Percentiles rank a stretch among this genome's conserved stretches.
phyloP scores from a whole-genome alignment of 2,888 invertebrate genomes.

The Zaprionus obscuricornis region DNA sequence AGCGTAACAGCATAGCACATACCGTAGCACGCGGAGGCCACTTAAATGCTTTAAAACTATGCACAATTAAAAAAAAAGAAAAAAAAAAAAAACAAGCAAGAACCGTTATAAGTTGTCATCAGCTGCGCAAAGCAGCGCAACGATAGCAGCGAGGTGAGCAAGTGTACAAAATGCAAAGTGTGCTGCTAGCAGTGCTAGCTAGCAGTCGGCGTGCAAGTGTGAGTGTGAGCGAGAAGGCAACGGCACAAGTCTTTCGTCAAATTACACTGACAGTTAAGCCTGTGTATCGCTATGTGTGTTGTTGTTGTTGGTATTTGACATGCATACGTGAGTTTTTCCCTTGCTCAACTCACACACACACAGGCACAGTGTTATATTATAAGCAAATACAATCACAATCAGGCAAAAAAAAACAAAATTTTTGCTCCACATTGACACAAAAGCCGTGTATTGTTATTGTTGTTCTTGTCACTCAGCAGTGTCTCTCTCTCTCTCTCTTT shows the following conservation, averaged over 20 bases:
- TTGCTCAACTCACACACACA: slow-evolving; percentile 22
- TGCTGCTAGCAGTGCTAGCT: no score
- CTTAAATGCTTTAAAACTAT: slow-evolving; percentile 48
- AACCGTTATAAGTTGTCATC: slow-evolving; percentile 30
- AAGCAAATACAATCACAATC: slow-evolving; percentile 48
- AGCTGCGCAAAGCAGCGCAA: slow-evolving; percentile 9
- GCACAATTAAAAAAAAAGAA: slow-evolving; percentile 56
- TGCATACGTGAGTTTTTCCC: slow-evolving; percentile 41
- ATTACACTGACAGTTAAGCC: slow-evolving; percentile 43
- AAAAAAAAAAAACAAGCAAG: slow-evolving; percentile 1
- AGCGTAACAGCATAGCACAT: no score
- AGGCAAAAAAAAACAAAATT: slow-evolving; percentile 56
- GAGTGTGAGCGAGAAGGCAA: slow-evolving; percentile 1
- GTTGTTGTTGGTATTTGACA: slow-evolving; percentile 16
- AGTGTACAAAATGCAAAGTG: no score
- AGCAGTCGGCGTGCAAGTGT: neutral
- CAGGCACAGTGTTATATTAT: slow-evolving; percentile 19
- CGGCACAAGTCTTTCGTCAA: slow-evolving; percentile 21
- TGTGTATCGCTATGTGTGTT: neutral
- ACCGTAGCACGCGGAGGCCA: no score
- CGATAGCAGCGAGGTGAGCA: slow-evolving; percentile 15
- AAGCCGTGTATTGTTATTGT: slow-evolving; percentile 41
- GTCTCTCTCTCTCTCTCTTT: slow-evolving; percentile 1
- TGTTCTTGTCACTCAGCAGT: slow-evolving; percentile 31
- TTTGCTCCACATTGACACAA: slow-evolving; percentile 66